phyloP scores from a whole-genome alignment of 2,113 vertebrate genomes.

The Phrynosoma blainvillii region DNA sequence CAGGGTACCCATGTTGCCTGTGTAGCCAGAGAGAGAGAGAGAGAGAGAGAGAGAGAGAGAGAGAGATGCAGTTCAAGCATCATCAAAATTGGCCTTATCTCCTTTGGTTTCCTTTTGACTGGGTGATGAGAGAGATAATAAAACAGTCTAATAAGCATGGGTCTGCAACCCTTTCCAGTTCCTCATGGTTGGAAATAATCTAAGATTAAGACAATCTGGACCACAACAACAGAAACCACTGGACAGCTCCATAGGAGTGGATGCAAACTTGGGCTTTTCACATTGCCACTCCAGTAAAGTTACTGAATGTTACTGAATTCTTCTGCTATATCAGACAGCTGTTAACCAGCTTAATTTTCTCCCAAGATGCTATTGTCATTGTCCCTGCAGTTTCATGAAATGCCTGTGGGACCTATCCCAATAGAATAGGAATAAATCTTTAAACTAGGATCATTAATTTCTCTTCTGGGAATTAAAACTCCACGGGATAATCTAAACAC shows the following conservation, averaged over 20 bases:
- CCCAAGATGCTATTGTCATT: neutral
- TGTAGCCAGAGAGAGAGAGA: neutral
- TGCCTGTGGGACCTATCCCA: neutral
- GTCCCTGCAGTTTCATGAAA: conserved; percentile 5
- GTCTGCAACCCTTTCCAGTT: neutral
- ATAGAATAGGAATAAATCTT: neutral
- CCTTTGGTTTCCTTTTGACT: neutral
- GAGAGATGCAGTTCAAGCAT: no score
- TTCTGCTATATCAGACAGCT: neutral
- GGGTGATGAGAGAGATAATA: neutral
- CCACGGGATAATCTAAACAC: conserved; percentile 36
- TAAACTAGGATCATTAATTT: neutral
- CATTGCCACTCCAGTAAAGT: neutral
- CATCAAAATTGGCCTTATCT: neutral
- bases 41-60: neutral
- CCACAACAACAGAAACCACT: neutral
- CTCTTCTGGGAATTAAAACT: conserved; percentile 35
- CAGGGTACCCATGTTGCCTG: no score
- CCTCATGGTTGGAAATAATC: neutral
- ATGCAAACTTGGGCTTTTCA: neutral
- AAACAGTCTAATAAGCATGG: neutral
- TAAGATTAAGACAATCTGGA: neutral
- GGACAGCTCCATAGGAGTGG: neutral
- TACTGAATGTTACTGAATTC: neutral
- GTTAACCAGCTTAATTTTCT: conserved; percentile 9